phyloP scores from a whole-genome alignment of 1,140 invertebrate genomes.

The Platyura marginata region DNA sequence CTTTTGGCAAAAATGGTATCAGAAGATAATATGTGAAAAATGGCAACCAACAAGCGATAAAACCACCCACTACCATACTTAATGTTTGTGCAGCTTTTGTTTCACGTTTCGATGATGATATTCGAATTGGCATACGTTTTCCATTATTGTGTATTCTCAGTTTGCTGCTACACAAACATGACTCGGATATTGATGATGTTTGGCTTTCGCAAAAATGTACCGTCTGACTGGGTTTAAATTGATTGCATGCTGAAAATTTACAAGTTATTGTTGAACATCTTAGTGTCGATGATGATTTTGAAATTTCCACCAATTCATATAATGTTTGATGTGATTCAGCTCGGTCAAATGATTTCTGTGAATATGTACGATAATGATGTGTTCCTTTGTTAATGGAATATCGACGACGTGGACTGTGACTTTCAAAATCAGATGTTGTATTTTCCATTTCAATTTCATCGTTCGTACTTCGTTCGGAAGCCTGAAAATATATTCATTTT shows the following conservation, averaged over 20 bases:
- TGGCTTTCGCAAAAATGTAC: not conserved
- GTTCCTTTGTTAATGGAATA: constrained; percentile 8
- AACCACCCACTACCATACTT: constrained; percentile 73
- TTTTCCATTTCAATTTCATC: constrained; percentile 17
- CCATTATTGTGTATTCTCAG: too few species aligned
- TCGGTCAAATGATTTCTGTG: constrained; percentile 18
- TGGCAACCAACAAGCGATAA: constrained; percentile 69
- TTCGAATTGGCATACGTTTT: constrained; percentile 19
- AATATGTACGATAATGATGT: constrained; percentile 13
- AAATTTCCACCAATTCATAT: constrained; percentile 1
- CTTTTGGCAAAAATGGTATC: constrained; percentile 38
- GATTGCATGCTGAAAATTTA: too few species aligned
- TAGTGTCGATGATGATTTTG: constrained; percentile 2
- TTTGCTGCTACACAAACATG: too few species aligned
- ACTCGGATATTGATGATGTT: not conserved
- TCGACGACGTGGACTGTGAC: constrained; percentile 12
- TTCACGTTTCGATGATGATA: constrained; percentile 42
- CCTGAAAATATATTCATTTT: constrained; percentile 12
- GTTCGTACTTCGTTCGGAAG: constrained; percentile 16
- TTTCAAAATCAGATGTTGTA: constrained; percentile 17
- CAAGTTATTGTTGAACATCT: too few species aligned
- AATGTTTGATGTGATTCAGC: constrained; percentile 5
- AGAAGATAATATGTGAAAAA: constrained; percentile 69
- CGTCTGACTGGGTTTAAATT: not conserved
- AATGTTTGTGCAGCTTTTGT: constrained; percentile 72